Conservation (phyloP, 2,113 vertebrate species). For the Crotalus horridus region DNA sequence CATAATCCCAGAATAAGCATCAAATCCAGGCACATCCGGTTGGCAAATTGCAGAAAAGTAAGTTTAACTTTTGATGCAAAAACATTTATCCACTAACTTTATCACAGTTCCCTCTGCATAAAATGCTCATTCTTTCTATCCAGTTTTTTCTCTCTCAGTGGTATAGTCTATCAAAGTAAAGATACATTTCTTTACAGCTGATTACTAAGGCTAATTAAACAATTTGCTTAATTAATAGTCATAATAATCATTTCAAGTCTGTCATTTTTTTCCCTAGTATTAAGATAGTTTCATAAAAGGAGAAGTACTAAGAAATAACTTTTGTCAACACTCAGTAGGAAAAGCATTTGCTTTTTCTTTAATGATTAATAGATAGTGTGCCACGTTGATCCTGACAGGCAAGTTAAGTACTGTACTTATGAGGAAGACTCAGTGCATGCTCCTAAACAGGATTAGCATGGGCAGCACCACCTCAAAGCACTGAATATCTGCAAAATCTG, state of each 20-base stretch:
- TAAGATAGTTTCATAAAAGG: background rate
- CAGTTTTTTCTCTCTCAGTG: background rate
- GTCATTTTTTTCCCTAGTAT: background rate
- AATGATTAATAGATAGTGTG: background rate
- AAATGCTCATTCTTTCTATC: background rate
- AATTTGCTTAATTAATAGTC: background rate
- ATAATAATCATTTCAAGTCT: background rate
- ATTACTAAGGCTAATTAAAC: background rate
- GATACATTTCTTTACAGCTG: background rate
- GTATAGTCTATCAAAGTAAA: background rate
- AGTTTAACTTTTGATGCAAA: background rate
- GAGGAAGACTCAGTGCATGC: background rate
- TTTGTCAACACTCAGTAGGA: background rate
- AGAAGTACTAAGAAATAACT: background rate
- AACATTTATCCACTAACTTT: background rate
- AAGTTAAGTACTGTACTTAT: background rate
- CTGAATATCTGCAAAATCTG: background rate
- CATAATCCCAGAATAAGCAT: background rate
- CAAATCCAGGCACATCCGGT: background rate
- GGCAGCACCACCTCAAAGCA: background rate
- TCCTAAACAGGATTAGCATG: background rate
- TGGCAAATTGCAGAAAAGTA: background rate
- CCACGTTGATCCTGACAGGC: background rate
- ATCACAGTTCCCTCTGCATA: background rate
- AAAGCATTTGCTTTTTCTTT: background rate